Conservation (phyloP, 2,888 invertebrate genomes). For the Zeuzera pyrina region DNA sequence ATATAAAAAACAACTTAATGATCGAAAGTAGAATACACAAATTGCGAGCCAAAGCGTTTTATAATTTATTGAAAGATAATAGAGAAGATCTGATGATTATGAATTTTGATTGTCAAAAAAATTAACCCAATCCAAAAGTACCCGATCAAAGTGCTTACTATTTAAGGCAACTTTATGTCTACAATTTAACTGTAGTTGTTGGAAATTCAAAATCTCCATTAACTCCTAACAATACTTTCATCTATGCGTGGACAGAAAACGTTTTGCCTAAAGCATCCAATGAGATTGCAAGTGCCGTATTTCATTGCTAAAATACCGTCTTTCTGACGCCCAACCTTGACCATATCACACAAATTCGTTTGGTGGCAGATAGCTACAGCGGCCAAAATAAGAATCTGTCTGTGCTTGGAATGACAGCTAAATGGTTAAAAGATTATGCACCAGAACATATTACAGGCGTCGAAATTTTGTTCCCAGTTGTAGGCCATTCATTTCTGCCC, state of each 20-base stretch:
- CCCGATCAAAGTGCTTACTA: slow-evolving; percentile 7
- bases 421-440: slow-evolving; percentile 14
- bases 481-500: slow-evolving; percentile 19
- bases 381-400: slow-evolving; percentile 19
- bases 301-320: not conserved
- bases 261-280: slow-evolving; percentile 10
- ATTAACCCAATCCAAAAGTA: slow-evolving; percentile 13
- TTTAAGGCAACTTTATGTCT: slow-evolving; percentile 3
- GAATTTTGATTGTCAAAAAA: slow-evolving; percentile 28
- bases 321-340: too few relatives aligned
- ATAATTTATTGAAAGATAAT: slow-evolving; percentile 3
- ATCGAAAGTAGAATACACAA: not conserved
- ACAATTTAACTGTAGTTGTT: slow-evolving; percentile 5
- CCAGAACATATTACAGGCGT: slow-evolving; percentile 11
- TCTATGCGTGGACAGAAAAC: slow-evolving; percentile 3
- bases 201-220: slow-evolving; percentile 3
- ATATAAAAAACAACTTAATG: not conserved
- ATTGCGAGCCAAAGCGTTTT: not conserved
- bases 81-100: slow-evolving; percentile 10
- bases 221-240: slow-evolving; percentile 1
- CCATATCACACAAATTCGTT: not conserved
- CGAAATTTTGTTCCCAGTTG: slow-evolving; percentile 18
- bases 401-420: slow-evolving; percentile 23
- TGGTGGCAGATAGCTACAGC: slow-evolving; percentile 3
- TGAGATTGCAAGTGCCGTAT: slow-evolving; percentile 4